Evolutionary conservation across 92 coral and sea anemone genomes (phyloP).

Genomic region (Nematostella vectensis): DNA sequence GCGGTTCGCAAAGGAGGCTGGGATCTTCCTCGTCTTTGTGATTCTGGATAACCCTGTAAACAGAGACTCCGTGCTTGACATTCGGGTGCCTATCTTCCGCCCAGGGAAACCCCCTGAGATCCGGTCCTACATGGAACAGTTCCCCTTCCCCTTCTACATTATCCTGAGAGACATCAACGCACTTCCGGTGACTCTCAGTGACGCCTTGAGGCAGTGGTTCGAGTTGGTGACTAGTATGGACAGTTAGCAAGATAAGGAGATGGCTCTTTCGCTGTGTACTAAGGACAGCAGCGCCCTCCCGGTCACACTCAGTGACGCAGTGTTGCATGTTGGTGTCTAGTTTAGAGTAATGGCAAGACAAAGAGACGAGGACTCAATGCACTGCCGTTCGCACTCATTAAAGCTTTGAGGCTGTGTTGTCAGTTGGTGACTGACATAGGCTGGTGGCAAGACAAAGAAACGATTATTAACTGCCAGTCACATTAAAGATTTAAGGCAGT

Average conservation of each 20-base stretch:
- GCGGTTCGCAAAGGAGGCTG: constrained; percentile 74
- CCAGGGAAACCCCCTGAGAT: constrained; percentile 85
- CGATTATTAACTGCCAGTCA: no score
- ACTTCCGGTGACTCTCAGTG: constrained; percentile 82
- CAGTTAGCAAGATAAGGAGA: constrained; percentile 2
- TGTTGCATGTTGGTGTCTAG: no score
- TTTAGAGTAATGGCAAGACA: no score
- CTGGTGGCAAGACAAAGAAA: no score
- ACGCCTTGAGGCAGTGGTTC: constrained; percentile 95
- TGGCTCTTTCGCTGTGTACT: no score
- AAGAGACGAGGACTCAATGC: no score
- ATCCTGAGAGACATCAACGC: constrained; percentile 92
- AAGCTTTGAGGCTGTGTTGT: no score
- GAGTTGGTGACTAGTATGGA: constrained; percentile 83
- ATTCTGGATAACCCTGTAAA: constrained; percentile 86
- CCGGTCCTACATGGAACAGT: constrained; percentile 89
- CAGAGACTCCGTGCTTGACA: constrained; percentile 94
- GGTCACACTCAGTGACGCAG: background rate
- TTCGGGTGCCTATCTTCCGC: constrained; percentile 86
- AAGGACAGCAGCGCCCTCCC: background rate
- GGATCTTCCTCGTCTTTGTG: constrained; percentile 89
- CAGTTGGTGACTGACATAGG: no score
- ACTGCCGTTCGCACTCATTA: no score
- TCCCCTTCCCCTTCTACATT: constrained; percentile 92
- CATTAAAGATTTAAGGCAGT: no score